A percentile compares a stretch with the other conserved stretches of the same genome.
These are phyloP conservation scores for Andricus grossulariae DNA, from an alignment of 1,140 invertebrate genomes.

Conservation along the genomic window DNA sequence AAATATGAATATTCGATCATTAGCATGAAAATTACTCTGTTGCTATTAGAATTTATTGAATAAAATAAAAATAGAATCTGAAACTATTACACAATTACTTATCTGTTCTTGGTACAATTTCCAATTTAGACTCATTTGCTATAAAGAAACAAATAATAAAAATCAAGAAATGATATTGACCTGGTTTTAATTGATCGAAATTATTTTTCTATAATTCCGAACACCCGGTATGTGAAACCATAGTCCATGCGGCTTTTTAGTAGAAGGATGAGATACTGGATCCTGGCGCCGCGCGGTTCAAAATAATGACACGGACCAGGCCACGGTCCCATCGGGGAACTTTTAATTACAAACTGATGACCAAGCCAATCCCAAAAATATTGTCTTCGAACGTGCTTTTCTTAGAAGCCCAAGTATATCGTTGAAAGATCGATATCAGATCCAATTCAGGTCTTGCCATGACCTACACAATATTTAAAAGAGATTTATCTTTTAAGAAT, in stretches of 20 bases:
- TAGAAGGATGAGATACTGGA: conserved; percentile 70
- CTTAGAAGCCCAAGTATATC: conserved; percentile 35
- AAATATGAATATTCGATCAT: no score
- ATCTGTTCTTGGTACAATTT: no score
- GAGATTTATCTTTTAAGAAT: not conserved
- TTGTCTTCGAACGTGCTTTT: conserved; percentile 66
- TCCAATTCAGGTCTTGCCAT: not conserved
- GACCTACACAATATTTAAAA: conserved; percentile 10
- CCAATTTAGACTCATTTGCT: no score
- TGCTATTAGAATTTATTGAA: no score
- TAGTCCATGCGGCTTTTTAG: conserved; percentile 62
- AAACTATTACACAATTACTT: no score
- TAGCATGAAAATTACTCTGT: no score
- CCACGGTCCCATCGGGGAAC: conserved; percentile 66
- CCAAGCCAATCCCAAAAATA: conserved; percentile 74
- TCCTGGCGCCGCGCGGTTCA: conserved; percentile 71
- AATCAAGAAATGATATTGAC: no score
- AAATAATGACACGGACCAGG: conserved; percentile 72
- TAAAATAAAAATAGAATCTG: no score
- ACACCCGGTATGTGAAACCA: conserved; percentile 62
- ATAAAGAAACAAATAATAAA: no score
- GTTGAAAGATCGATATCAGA: not conserved
- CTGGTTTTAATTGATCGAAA: not conserved
- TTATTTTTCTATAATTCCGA: conserved; percentile 33
- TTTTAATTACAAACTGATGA: conserved; percentile 76